Evolutionary conservation across 2,888 invertebrate species (phyloP).

Genomic region (Erynnis tages): DNA sequence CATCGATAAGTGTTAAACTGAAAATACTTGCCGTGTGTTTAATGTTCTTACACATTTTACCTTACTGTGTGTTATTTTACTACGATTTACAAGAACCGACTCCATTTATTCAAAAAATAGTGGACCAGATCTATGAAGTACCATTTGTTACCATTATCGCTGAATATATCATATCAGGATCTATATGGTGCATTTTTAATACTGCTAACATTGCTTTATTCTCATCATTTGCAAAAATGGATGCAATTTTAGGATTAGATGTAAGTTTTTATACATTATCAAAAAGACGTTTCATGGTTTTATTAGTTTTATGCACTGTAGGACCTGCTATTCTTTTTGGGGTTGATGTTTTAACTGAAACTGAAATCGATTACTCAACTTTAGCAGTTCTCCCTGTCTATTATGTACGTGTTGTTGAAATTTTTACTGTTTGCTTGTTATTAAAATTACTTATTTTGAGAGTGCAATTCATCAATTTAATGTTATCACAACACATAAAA

Average conservation of each 20-base stretch:
- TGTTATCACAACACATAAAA: constrained; percentile 44
- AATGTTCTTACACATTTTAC: neutral
- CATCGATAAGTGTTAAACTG: neutral
- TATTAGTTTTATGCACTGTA: constrained; percentile 3
- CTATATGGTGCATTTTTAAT: neutral
- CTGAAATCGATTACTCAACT: constrained; percentile 8
- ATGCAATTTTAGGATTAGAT: constrained; percentile 4
- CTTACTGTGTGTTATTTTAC: constrained; percentile 12
- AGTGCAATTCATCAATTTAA: constrained; percentile 46
- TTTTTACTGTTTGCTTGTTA: constrained; percentile 46
- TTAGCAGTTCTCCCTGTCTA: constrained; percentile 4
- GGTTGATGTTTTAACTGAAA: constrained; percentile 4
- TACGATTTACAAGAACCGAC: neutral
- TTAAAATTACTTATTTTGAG: constrained; percentile 47
- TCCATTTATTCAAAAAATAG: constrained; percentile 3
- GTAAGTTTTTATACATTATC: neutral
- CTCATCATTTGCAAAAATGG: constrained; percentile 5
- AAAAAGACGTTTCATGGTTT: neutral
- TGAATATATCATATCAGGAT: constrained; percentile 37
- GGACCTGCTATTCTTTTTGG: constrained; percentile 1
- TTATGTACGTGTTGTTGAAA: constrained; percentile 48
- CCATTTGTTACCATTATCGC: constrained; percentile 42
- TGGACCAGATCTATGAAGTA: constrained; percentile 34
- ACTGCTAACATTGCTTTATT: constrained; percentile 3
- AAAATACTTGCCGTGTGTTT: constrained; percentile 3